Conservation (phyloP, 37 sponge, comb jelly and placozoan species). For the Chondrilla cf. caribensis region DNA sequence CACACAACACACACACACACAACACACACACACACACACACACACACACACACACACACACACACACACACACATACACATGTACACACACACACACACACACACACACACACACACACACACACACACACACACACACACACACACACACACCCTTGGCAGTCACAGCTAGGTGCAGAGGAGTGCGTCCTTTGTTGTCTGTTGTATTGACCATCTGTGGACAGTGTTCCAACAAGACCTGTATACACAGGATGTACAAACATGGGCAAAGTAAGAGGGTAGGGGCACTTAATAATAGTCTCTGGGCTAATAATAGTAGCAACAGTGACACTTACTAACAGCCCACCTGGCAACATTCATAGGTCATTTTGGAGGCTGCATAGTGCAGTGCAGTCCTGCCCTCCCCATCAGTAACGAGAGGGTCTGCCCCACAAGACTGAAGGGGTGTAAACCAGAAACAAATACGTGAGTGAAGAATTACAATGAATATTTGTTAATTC, state of each 20-base stretch:
- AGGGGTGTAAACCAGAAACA: not conserved
- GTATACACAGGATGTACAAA: not conserved
- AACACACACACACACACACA: not conserved
- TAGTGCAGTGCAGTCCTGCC: slow-evolving; percentile 81
- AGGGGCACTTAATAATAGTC: too few relatives aligned
- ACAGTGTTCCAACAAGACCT: slow-evolving; percentile 6
- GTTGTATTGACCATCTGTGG: not conserved
- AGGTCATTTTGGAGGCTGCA: slow-evolving; percentile 41
- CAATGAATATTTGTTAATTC: not conserved
- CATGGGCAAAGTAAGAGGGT: too few relatives aligned
- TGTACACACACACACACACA: slow-evolving; percentile 23
- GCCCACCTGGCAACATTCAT: slow-evolving; percentile 41
- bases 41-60: slow-evolving; percentile 13
- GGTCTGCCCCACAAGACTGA: slow-evolving; percentile 21
- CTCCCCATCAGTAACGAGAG: slow-evolving; percentile 35
- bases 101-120: slow-evolving; percentile 23
- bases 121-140: slow-evolving; percentile 9
- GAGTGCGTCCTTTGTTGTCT: not conserved
- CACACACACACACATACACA: slow-evolving; percentile 19
- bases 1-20: slow-evolving; percentile 3
- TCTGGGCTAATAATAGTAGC: too few relatives aligned
- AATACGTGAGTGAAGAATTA: not conserved
- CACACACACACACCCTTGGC: slow-evolving; percentile 5
- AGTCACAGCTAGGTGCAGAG: slow-evolving; percentile 21
- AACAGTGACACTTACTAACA: too few relatives aligned